phyloP scores from a whole-genome alignment of 2,888 invertebrate species.

The Dendrolimus pini region DNA sequence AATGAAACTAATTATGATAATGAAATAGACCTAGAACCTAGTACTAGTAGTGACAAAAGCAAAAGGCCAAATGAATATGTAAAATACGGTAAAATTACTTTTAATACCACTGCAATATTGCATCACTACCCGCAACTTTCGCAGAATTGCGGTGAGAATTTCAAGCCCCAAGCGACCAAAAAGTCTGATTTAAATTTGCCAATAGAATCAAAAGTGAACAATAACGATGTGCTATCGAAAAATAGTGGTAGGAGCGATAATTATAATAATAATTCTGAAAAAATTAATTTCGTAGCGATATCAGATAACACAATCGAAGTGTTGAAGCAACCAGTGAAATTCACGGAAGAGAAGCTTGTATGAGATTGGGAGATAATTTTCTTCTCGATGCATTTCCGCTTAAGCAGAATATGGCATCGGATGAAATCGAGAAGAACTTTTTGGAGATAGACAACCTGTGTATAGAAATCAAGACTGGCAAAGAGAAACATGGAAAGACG shows the following conservation, averaged over 20 bases:
- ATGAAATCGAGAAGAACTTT: conserved; percentile 22
- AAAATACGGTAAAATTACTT: conserved; percentile 65
- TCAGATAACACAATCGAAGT: conserved; percentile 35
- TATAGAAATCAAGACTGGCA: too few species aligned
- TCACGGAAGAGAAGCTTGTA: conserved; percentile 69
- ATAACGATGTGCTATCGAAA: conserved; percentile 45
- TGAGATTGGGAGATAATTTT: conserved; percentile 51
- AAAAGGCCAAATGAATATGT: conserved; percentile 54
- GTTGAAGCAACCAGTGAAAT: conserved; percentile 51
- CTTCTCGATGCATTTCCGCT: conserved; percentile 40
- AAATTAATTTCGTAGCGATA: conserved; percentile 25
- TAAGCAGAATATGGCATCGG: conserved; percentile 30
- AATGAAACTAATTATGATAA: conserved; percentile 32
- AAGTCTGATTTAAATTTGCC: conserved; percentile 49
- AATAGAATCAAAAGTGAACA: conserved; percentile 31
- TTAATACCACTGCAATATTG: conserved; percentile 63
- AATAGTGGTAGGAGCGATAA: conserved; percentile 26
- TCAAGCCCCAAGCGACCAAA: conserved; percentile 29
- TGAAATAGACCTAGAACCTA: conserved; percentile 46
- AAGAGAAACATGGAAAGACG: too few species aligned
- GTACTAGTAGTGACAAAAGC: conserved; percentile 43
- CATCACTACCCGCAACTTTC: conserved; percentile 66
- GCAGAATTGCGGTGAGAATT: conserved; percentile 20
- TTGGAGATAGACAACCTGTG: conserved; percentile 2
- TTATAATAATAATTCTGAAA: conserved; percentile 51